Evolutionary conservation across 2,113 vertebrate genomes (phyloP), one percentile per base, ranked within the genome.

Genomic region (Furnarius figulus): DNA sequence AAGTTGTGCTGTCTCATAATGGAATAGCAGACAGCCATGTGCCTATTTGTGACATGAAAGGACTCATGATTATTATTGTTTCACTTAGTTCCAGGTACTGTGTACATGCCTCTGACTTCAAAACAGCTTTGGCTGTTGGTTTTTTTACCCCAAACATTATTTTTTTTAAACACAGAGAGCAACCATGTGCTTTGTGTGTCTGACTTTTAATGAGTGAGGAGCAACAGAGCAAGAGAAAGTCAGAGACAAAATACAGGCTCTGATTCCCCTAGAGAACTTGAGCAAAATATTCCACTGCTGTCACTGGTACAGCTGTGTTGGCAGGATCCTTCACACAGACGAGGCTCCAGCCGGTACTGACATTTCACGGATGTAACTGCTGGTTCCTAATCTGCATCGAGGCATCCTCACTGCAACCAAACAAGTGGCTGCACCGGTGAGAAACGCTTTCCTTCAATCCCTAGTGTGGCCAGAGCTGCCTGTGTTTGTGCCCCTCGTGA

Each of bases 271-370:
- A 89, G 95, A 95, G 96, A 95, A 86, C 86, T 89, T 95, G 84
- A 95, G 91, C 86, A 97, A 97, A 95, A 96, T 96, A 89, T 96
- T 96, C 96, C 95, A 90, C 84, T 96, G 96, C 91, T 96, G 94
- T 93, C 89, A 96, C 86, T 90, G 83, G 76, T 93, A 96, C 96
- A 95, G 96, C 96, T 95, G 91, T 92, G 95, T 93, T 95, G 95
- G 95, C 95, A 96, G 84, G 73, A 92, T 84, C 79, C 73, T 66
- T 12, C 66, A 65, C 59, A 22, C 55, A 85, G 72, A 89, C 50
- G 71, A 90, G 56, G 83, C 72, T 95, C 76, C 86, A 78, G 89
- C 56, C 47, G 0, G 84, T 87, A 68, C 89, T 92, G 87, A 40
- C 1, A 67, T 81, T 92, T 92, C 86, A 67, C 68, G 3, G 24